Percentiles rank a stretch among this genome's conserved stretches.
phyloP scores from a whole-genome alignment of 2,797 vertebrate genomes.

The Merluccius polli region DNA sequence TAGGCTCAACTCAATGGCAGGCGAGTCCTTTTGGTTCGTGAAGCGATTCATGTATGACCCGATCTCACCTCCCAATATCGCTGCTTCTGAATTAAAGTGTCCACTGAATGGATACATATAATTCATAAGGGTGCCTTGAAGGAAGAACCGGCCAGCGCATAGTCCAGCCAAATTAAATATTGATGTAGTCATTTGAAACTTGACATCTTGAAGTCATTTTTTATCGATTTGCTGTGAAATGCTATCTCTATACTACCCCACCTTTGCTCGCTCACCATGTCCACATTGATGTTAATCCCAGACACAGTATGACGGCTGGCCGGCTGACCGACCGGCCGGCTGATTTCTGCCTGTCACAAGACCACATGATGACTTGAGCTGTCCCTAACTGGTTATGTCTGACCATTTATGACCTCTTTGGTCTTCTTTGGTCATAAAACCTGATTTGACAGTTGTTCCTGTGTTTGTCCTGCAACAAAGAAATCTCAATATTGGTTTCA shows the following conservation, averaged over 20 bases:
- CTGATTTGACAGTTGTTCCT: neutral
- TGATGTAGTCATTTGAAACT: too few species aligned
- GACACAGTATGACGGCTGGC: neutral
- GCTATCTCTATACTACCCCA: neutral
- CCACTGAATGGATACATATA: neutral
- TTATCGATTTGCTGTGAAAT: neutral
- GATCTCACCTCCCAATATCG: neutral
- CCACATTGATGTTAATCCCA: neutral
- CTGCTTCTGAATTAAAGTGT: neutral
- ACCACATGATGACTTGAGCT: neutral
- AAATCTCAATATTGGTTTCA: constrained; percentile 18
- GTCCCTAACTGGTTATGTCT: neutral
- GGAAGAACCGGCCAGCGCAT: neutral
- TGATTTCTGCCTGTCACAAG: constrained; percentile 1
- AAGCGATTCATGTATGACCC: neutral
- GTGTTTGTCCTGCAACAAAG: neutral
- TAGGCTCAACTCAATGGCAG: constrained; percentile 2
- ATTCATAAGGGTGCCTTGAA: neutral
- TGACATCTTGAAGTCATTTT: too few species aligned
- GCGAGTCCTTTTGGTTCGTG: constrained; percentile 20
- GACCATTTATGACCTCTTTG: too few species aligned
- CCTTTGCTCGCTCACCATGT: neutral
- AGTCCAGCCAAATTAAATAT: neutral
- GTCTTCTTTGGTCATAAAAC: neutral
- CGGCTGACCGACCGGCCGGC: neutral